phyloP scores from a whole-genome alignment of 2,797 vertebrate species.

The Bucorvus abyssinicus region DNA sequence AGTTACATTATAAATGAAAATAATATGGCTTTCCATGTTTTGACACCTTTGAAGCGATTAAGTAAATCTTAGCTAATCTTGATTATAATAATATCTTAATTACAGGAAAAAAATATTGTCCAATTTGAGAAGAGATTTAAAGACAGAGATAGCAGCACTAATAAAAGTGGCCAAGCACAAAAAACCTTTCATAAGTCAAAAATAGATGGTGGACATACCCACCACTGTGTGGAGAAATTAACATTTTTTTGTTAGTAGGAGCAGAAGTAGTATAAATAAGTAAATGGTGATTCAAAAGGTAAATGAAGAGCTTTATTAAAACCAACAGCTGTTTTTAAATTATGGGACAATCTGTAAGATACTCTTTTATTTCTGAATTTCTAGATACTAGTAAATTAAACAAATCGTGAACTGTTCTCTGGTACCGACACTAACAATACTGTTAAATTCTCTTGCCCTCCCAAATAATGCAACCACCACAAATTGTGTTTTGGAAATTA shows the following conservation, averaged over 20 bases:
- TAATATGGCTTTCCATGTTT: not conserved
- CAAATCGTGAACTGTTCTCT: not conserved
- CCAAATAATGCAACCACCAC: not conserved
- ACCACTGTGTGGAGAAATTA: not conserved
- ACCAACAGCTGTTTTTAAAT: not conserved
- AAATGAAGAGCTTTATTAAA: not conserved
- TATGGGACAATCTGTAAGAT: not conserved
- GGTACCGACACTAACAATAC: not conserved
- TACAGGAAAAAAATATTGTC: not conserved
- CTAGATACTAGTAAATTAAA: not conserved
- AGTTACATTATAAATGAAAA: not conserved
- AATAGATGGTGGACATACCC: not conserved
- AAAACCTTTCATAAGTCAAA: not conserved
- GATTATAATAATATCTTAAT: not conserved
- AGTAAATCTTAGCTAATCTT: not conserved
- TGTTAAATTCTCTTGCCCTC: not conserved
- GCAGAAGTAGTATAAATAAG: not conserved
- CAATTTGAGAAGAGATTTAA: not conserved
- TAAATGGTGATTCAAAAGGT: not conserved
- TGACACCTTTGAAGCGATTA: not conserved
- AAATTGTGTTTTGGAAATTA: not conserved
- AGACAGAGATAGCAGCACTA: not conserved
- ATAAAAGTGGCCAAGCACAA: not conserved
- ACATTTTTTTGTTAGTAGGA: not conserved
- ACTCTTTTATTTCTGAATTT: accelerated